phyloP scores from a whole-genome alignment of 2,888 invertebrate genomes.

The Cenopis cana region DNA sequence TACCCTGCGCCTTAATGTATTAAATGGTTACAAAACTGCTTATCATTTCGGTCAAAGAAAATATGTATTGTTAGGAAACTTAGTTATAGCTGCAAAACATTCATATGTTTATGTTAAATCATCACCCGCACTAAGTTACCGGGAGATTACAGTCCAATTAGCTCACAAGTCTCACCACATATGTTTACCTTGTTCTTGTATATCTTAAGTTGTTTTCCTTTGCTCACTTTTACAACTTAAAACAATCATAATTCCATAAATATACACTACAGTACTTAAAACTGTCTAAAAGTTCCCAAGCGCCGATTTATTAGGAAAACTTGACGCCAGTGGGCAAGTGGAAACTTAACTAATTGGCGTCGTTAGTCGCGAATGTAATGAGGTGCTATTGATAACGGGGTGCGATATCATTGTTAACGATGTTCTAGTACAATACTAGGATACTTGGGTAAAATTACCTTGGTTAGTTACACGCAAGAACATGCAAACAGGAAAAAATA shows the following conservation, averaged over 20 bases:
- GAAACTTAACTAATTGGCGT: conserved; percentile 9
- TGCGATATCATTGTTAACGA: conserved; percentile 10
- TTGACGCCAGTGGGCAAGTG: not conserved
- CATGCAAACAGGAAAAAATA: too few species aligned
- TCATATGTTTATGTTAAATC: too few species aligned
- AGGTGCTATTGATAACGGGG: conserved; percentile 9
- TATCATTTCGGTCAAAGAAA: too few species aligned
- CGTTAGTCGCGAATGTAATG: conserved; percentile 13
- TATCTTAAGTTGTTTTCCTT: not conserved
- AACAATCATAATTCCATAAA: not conserved
- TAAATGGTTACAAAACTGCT: too few species aligned
- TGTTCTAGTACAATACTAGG: not conserved
- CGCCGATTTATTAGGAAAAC: conserved; percentile 9
- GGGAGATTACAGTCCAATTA: too few species aligned
- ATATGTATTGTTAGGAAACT: too few species aligned
- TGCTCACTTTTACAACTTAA: not conserved
- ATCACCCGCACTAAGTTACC: too few species aligned
- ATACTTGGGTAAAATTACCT: not conserved
- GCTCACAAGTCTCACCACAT: too few species aligned
- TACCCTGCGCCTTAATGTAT: too few species aligned
- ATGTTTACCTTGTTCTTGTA: not conserved
- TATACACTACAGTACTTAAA: conserved; percentile 10
- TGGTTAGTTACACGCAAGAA: not conserved
- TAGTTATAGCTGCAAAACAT: too few species aligned
- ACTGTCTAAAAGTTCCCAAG: conserved; percentile 13